These are phyloP conservation scores for Rhagonycha fulva DNA, from an alignment of 2,888 invertebrate species.

Conservation along the genomic window DNA sequence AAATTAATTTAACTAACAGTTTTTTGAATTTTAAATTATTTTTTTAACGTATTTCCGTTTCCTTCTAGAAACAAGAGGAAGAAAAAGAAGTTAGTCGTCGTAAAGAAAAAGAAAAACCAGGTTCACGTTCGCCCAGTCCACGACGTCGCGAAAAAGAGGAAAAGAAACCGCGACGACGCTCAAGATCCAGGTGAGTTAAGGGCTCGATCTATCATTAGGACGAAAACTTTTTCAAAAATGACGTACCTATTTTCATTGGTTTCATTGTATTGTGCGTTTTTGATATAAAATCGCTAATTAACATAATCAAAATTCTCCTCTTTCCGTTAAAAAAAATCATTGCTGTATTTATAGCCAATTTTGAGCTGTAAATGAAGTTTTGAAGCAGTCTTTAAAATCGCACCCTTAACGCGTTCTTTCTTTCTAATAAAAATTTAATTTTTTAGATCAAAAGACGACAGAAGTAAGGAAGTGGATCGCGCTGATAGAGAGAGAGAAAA, in stretches of 20 bases:
- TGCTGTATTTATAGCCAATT: too few relatives aligned
- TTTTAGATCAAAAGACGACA: conserved; percentile 52
- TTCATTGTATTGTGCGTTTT: too few relatives aligned
- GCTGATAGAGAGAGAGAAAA: conserved; percentile 49
- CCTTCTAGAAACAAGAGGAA: conserved; percentile 75
- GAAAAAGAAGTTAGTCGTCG: conserved; percentile 69
- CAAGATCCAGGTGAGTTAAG: conserved; percentile 44
- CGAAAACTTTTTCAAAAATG: too few relatives aligned
- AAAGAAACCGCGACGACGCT: conserved; percentile 51
- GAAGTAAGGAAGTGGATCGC: conserved; percentile 42
- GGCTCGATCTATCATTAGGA: too few relatives aligned
- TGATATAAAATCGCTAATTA: too few relatives aligned
- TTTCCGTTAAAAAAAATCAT: too few relatives aligned
- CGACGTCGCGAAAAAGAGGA: conserved; percentile 49
- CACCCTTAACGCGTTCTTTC: too few relatives aligned
- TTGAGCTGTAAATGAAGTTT: too few relatives aligned
- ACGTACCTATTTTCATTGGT: too few relatives aligned
- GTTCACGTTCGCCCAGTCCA: conserved; percentile 52
- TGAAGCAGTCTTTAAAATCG: too few relatives aligned
- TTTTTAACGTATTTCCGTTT: conserved; percentile 45
- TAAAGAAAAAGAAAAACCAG: conserved; percentile 68
- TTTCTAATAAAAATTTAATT: conserved; percentile 6
- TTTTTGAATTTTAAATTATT: conserved; percentile 6
- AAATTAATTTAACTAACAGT: conserved; percentile 21
- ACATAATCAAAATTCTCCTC: too few relatives aligned